Conservation (phyloP, 2,888 invertebrate species). For the Carpatolechia fugitivella region DNA sequence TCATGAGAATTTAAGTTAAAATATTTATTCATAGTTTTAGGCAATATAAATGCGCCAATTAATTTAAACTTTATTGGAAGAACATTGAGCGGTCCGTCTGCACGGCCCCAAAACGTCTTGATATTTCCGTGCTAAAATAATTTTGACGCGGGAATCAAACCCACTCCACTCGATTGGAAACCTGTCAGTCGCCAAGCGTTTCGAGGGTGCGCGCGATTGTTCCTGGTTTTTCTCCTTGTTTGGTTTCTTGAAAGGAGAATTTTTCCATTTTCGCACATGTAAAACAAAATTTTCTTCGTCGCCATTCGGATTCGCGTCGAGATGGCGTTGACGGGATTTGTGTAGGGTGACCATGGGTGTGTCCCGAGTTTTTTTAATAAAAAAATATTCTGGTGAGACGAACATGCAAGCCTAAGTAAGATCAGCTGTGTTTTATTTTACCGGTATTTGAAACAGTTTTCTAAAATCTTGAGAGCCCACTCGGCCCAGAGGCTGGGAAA, state of each 20-base stretch:
- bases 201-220: conserved; percentile 39
- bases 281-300: conserved; percentile 73
- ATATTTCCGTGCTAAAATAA: conserved; percentile 17
- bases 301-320: conserved; percentile 60
- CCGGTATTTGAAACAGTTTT: no score
- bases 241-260: conserved; percentile 42
- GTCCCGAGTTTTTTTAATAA: no score
- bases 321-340: conserved; percentile 68
- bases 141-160: conserved; percentile 37
- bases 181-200: conserved; percentile 51
- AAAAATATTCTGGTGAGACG: no score
- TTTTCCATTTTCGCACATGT: conserved; percentile 71
- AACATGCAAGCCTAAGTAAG: no score
- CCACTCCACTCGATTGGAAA: conserved; percentile 50
- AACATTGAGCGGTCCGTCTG: no score
- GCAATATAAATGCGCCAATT: no score
- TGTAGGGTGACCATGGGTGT: conserved; percentile 47
- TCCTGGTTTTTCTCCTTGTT: conserved; percentile 40
- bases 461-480: no score
- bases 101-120: background rate
- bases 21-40: no score
- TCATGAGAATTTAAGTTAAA: no score
- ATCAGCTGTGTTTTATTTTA: no score
- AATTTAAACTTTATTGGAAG: no score
- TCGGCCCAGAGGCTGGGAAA: no score